Percentiles rank a stretch among this genome's conserved stretches.
Evolutionary conservation across 2,797 vertebrate species (phyloP).

Genomic region (Chromobotia macracanthus): DNA sequence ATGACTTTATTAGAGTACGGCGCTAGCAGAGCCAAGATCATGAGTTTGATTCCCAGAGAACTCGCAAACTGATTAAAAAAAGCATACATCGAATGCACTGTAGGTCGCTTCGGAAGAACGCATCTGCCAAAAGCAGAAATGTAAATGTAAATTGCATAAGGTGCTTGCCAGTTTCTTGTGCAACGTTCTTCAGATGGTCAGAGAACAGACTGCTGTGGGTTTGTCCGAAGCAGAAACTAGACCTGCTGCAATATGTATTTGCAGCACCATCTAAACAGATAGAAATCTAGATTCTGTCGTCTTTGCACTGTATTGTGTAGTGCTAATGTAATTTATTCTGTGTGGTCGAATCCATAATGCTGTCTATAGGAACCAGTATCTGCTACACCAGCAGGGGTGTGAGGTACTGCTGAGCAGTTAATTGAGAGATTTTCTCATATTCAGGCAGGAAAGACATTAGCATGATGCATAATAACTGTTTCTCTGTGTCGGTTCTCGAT

Average conservation of each 20-base stretch:
- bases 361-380: constrained; percentile 37
- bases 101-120: not conserved
- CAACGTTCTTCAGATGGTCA: not conserved
- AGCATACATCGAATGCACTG: not conserved
- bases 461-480: constrained; percentile 25
- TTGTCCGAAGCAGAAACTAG: not conserved
- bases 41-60: no score
- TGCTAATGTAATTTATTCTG: constrained; percentile 31
- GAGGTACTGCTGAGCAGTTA: constrained; percentile 44
- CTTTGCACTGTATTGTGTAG: not conserved
- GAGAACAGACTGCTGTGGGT: not conserved
- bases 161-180: not conserved
- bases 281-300: constrained; percentile 15
- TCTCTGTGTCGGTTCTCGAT: constrained; percentile 4
- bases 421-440: constrained; percentile 50
- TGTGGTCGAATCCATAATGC: constrained; percentile 25
- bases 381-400: constrained; percentile 39
- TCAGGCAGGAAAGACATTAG: constrained; percentile 42
- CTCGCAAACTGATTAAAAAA: not conserved
- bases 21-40: no score
- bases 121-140: not conserved
- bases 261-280: not conserved
- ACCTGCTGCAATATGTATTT: constrained; percentile 1
- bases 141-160: not conserved
- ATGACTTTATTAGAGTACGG: no score